A percentile compares a stretch with the other conserved stretches of the same genome.
Evolutionary conservation across 2,888 invertebrate species (phyloP).

Genomic region (Adelognathus sp.): DNA sequence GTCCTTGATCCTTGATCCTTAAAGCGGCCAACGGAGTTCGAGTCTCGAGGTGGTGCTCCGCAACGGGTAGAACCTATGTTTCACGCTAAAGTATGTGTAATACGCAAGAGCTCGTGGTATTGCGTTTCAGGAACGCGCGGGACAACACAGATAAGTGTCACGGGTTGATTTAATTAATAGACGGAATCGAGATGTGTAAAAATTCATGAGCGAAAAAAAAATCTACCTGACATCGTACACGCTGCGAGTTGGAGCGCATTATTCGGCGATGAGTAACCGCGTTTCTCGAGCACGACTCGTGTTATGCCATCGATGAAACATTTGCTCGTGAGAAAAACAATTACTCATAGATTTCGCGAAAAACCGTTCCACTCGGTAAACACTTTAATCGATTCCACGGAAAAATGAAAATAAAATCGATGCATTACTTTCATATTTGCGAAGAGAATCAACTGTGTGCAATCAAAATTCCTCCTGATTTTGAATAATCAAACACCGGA

Average conservation of each 20-base stretch:
- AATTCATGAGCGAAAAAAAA: not conserved
- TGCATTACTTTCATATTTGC: not conserved
- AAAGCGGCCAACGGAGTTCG: conserved; percentile 37
- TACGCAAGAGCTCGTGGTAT: not conserved
- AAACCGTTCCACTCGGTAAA: not conserved
- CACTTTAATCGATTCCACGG: conserved; percentile 1
- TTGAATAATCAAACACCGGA: too few relatives aligned
- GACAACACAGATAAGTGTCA: not conserved
- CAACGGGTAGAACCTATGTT: not conserved
- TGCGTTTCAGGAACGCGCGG: conserved; percentile 24
- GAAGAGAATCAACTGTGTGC: too few relatives aligned
- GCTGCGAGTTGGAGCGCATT: not conserved
- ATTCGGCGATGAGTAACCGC: conserved; percentile 7
- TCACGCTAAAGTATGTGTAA: conserved; percentile 7
- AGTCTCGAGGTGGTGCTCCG: conserved; percentile 9
- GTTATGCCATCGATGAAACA: not conserved
- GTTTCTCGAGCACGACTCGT: not conserved
- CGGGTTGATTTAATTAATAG: not conserved
- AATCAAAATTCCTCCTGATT: too few relatives aligned
- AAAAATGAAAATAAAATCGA: not conserved
- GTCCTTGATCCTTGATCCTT: conserved; percentile 61
- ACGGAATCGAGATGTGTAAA: not conserved
- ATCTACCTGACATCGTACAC: not conserved
- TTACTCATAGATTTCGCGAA: conserved; percentile 19
- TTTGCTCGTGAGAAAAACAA: not conserved